A percentile compares a stretch with the other conserved stretches of the same genome.
Evolutionary conservation across 2,113 vertebrate genomes (phyloP).

Genomic region (Edolisoma coerulescens): DNA sequence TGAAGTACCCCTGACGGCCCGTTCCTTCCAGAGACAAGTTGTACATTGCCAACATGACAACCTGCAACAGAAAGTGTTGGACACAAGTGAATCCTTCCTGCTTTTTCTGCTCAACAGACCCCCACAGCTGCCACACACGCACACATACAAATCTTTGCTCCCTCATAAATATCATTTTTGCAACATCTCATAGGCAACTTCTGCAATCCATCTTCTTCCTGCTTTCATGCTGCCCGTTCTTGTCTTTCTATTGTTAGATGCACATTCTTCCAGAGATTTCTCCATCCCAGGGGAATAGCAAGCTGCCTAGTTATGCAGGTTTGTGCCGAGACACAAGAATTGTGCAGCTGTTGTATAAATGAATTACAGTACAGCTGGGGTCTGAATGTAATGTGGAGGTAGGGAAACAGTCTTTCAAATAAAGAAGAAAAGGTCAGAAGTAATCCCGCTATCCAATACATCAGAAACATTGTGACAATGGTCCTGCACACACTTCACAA

Average conservation of each 20-base stretch:
- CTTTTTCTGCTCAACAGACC: background rate
- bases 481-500: background rate
- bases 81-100: background rate
- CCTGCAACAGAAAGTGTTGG: conserved; percentile 71
- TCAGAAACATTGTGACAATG: background rate
- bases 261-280: background rate
- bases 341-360: background rate
- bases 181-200: background rate
- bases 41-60: conserved; percentile 99
- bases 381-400: background rate
- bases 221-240: background rate
- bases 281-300: background rate
- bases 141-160: background rate
- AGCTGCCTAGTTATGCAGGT: background rate
- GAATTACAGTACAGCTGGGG: background rate
- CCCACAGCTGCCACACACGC: background rate
- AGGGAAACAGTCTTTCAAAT: background rate
- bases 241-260: background rate
- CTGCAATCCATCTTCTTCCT: background rate
- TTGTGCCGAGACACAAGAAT: background rate
- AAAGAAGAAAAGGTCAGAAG: background rate
- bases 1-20: conserved; percentile 95
- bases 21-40: conserved; percentile 97
- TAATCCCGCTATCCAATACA: background rate
- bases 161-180: background rate